Base-by-base conservation (phyloP, 1,140 invertebrate species). In the Chrysoperla carnea region DNA sequence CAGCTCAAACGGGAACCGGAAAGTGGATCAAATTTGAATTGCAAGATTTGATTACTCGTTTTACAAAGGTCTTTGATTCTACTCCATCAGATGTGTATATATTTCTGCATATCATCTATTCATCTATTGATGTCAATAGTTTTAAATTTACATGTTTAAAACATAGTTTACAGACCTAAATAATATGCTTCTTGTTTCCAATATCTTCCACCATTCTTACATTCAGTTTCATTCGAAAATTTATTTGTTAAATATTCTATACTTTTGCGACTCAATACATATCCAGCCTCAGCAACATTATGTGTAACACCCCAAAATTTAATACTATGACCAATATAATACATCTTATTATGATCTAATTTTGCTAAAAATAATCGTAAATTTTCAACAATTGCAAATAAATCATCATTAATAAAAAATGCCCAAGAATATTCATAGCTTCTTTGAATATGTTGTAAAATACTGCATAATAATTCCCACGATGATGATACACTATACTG, bases 161-260 rank as follows among this genome's bases (percentile, higher is more conserved):
- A n/a, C n/a, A n/a, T n/a, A 39, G 14, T 27, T 40, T 23, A 35
- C 40, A 49, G 58, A 67, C 68, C 68, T 33, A 72, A 60, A 51
- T 69, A 69, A 53, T 62, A 68, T 58, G 71, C 69, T 53, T 69
- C 67, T 45, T 68, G 69, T 43, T 68, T 70, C 65, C 67, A 69
- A 50, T 62, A 69, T 42, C 61, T 66, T 41, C 67, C 68, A 37
- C 66, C 57, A 1, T 46, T 39, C 12, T 48, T 43, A 49, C 68
- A 72, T 29, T 56, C 58, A 29, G 63, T 49, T 1, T 57, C 47
- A 33, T 46, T 58, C 46, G 61, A 52, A 50, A 70, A 70, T 44
- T 55, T 58, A 5, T 48, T 31, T 2, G 55, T 41, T 13, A 72
- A 42, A 40, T 57, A 57, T 5, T 37, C 12, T 29, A 70, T 44